A percentile compares a stretch with the other conserved stretches of the same genome.
Conservation (phyloP, 2,113 vertebrate genomes). For the Atlantisia rogersi region DNA sequence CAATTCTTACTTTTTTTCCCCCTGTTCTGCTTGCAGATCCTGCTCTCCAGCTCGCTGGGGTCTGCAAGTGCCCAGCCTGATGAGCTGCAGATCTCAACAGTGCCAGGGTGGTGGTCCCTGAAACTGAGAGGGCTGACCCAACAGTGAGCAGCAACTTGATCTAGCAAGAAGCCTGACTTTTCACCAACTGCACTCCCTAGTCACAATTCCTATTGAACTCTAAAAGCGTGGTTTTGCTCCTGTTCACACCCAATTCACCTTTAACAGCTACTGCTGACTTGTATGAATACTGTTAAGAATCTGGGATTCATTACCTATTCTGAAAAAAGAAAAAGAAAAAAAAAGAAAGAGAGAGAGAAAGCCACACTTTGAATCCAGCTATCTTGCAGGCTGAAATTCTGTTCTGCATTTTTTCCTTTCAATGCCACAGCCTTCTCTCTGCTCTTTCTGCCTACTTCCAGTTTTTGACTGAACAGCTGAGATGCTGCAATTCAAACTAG, state of each 20-base stretch:
- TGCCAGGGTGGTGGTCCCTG: neutral
- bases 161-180: neutral
- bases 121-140: neutral
- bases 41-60: neutral
- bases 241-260: neutral
- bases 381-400: neutral
- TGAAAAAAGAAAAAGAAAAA: neutral
- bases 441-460: neutral
- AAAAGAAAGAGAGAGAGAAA: neutral
- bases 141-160: neutral
- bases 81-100: neutral
- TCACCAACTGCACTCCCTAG: neutral
- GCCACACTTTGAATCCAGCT: neutral
- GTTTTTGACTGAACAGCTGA: constrained; percentile 22
- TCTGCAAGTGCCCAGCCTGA: neutral
- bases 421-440: neutral
- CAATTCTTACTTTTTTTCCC: neutral
- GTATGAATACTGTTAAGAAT: neutral
- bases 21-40: neutral
- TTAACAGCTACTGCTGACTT: neutral
- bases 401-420: neutral
- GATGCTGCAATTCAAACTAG: constrained; percentile 31
- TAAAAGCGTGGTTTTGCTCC: neutral
- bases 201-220: neutral
- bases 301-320: neutral